These are phyloP conservation scores for Cariama cristata DNA, from an alignment of 2,113 vertebrate species.

Conservation along the genomic window DNA sequence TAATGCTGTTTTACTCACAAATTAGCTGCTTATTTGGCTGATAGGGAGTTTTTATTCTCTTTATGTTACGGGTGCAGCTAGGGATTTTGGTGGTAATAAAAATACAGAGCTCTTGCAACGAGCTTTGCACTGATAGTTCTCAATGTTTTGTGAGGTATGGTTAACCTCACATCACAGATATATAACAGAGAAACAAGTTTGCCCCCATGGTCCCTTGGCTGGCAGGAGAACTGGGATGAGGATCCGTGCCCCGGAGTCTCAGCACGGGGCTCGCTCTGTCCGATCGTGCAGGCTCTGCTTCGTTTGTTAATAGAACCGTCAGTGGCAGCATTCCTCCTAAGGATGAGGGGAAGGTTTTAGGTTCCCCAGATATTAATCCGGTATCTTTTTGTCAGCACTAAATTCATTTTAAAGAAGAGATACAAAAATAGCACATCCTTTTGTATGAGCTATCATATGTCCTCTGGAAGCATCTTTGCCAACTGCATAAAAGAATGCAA, in stretches of 20 bases:
- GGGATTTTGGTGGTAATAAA: not conserved
- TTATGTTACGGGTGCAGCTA: not conserved
- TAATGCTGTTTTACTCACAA: not conserved
- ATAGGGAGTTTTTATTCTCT: not conserved
- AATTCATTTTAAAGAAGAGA: constrained; percentile 24
- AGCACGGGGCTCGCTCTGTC: not conserved
- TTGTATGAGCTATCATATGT: not conserved
- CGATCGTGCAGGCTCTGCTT: not conserved
- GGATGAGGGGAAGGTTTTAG: not conserved
- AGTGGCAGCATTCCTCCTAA: not conserved
- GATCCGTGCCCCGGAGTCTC: not conserved
- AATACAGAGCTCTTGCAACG: not conserved
- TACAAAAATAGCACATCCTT: constrained; percentile 24
- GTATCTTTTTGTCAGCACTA: not conserved
- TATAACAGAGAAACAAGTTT: not conserved
- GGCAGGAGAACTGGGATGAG: not conserved
- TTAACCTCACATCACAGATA: not conserved
- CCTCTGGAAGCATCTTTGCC: constrained; percentile 21
- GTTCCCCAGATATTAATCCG: not conserved
- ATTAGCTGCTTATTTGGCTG: not conserved
- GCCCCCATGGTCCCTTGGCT: not conserved
- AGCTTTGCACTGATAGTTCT: not conserved
- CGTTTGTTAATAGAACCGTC: not conserved
- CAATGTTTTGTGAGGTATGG: fast-evolving
- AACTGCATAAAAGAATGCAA: constrained; percentile 1